Base-by-base conservation (phyloP, 2,113 vertebrate species). In the Nothocercus nigrocapillus region DNA sequence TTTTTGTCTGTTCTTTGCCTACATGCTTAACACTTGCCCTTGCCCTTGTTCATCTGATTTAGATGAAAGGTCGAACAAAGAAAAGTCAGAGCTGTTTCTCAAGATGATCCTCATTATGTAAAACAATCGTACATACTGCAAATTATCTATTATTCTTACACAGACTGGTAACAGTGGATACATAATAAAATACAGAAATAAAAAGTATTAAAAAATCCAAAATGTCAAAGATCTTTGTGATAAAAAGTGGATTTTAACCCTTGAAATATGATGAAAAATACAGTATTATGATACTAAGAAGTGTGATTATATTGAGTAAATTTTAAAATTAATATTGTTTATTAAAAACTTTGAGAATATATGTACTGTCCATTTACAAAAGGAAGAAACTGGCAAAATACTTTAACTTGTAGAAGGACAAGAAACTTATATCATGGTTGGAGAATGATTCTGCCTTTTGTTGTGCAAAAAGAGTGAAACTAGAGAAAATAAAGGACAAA, bases 51-150 rank as follows among this genome's bases (percentile, higher is more conserved):
- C 62, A 88, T 74, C 62, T 20, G 14, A 5, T 69, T 95, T 89
- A 75, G 42, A 78, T 40, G 82, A 94, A 91, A 90, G 42, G 40
- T 81, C 73, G 89, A 84, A 91, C 12, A 68, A 22, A 95, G 67
- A 86, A 89, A 70, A 83, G 62, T 85, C 61, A 86, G 92, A 93
- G 28, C 8, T 44, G 38, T 68, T 80, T 89, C 42, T 63, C 18
- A 54, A 69, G 54, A 75, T 54, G 13, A 81, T 91, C 6, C 49
- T 94, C 63, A 73, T 75, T 19, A 81, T 78, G 38, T 86, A 94
- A 96, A 92, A 9, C 17, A 92, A 32, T 62, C 83, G 45, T 62
- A 62, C 73, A 66, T 64, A n/a, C 30, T 90, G 45, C 69, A 96
- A 91, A 87, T 34, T 7, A 90, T 63, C 32, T 19, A 45, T 77